A percentile compares a stretch with the other conserved stretches of the same genome.
These are phyloP conservation scores for Porites lobata DNA, from an alignment of 92 coral and sea anemone species.

Conservation along the genomic window DNA sequence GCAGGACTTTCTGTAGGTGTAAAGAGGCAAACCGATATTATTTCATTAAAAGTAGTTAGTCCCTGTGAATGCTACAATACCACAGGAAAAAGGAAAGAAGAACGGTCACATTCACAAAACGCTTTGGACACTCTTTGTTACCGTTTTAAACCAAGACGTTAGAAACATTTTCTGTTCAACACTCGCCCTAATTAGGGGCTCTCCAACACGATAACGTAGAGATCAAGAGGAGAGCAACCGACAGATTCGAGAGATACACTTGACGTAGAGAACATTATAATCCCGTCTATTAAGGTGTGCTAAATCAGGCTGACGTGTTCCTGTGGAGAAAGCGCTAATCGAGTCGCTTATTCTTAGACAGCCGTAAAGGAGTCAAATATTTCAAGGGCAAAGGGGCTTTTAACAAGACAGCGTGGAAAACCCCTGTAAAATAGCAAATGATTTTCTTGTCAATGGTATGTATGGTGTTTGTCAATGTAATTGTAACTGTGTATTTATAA, in stretches of 20 bases:
- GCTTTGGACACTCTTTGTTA: neutral
- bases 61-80: too few species aligned
- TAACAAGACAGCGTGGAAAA: neutral
- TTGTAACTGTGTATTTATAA: neutral
- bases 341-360: neutral
- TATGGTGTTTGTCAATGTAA: neutral
- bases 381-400: neutral
- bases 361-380: neutral
- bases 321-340: neutral
- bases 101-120: neutral
- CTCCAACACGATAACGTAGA: conserved; percentile 16
- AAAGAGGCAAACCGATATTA: neutral
- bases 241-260: conserved; percentile 37
- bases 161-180: neutral
- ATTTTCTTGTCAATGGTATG: neutral
- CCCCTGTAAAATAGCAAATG: neutral
- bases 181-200: neutral
- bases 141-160: neutral
- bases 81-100: neutral
- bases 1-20: neutral
- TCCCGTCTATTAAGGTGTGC: neutral
- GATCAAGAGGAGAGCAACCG: conserved; percentile 1
- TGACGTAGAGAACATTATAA: neutral
- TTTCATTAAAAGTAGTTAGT: neutral
- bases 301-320: neutral